A percentile compares a stretch with the other conserved stretches of the same genome.
These are phyloP conservation scores for Girardinus metallicus DNA, from an alignment of 2,797 vertebrate species.

Conservation along the genomic window DNA sequence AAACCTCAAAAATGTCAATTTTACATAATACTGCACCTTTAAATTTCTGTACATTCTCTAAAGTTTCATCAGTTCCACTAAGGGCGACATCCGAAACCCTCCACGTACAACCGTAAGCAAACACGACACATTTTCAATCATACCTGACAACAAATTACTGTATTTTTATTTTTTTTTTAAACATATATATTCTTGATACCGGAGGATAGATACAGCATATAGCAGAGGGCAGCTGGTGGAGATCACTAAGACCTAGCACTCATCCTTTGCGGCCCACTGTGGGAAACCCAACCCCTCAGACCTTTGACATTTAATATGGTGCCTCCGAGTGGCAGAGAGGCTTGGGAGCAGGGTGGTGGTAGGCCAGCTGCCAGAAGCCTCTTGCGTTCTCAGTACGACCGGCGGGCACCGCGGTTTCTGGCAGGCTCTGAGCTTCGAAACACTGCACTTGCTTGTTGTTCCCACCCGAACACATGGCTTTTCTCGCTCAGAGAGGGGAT, in stretches of 20 bases:
- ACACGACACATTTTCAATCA: not conserved
- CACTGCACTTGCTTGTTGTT: not conserved
- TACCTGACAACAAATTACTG: constrained; percentile 1
- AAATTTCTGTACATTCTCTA: not conserved
- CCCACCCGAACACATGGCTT: constrained; percentile 6
- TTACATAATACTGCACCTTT: too few species aligned
- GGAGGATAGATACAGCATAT: too few species aligned
- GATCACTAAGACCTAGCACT: constrained; percentile 24
- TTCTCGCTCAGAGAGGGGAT: not conserved
- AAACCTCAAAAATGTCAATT: too few species aligned
- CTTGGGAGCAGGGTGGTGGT: constrained; percentile 23
- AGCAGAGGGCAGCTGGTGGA: constrained; percentile 7
- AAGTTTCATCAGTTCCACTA: not conserved
- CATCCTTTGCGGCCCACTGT: constrained; percentile 21
- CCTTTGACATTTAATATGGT: constrained; percentile 76
- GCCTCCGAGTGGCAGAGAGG: constrained; percentile 36
- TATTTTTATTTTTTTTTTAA: not conserved
- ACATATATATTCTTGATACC: not conserved
- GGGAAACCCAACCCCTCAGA: constrained; percentile 73
- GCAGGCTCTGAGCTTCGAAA: constrained; percentile 9
- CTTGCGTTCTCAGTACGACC: constrained; percentile 22
- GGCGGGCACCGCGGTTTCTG: constrained; percentile 22
- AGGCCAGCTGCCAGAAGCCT: constrained; percentile 26
- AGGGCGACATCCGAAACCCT: not conserved
- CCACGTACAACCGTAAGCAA: not conserved